Evolutionary conservation across 2,888 invertebrate genomes (phyloP), one percentile per base, ranked within the genome.

Genomic region (Leucophenga maculata): DNA sequence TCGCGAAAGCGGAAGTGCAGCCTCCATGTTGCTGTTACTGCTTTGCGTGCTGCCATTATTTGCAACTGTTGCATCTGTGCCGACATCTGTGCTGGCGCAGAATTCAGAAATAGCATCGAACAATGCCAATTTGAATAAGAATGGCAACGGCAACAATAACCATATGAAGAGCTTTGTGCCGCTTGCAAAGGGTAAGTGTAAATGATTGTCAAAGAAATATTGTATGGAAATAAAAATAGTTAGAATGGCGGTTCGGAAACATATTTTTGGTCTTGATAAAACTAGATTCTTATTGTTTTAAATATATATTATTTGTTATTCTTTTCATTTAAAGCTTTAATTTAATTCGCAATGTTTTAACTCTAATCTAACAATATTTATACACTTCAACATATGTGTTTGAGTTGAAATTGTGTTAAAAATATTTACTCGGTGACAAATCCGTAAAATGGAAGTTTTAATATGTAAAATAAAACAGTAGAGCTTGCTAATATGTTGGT

Each of bases 11-110:
- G 65, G 46, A 66, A 71, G 68, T 68, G 65, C 52, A 22, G 69
- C 54, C 11, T 70, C 69, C 67, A 60, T 72, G 48, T 59, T 65
- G 62, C 57, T 74, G 69, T 67, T 77, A 67, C 68, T 70, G 55
- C n/a, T 59, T 11, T 50, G 65, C 39, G 9, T 50, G 3, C 70
- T 9, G 26, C 22, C 67, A 26, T 55, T 85, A 74, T 65, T 86
- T 75, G 77, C 77, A 70, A 77, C 67, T 75, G 69, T 72, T 75
- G 82, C 79, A 75, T 87, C 88, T 48, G 86, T 88, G 74, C 88
- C 88, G 73, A 84, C 88, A 73, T 88, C 88, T 71, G 88, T 88
- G 66, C 75, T 88, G 67, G 88, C 86, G 72, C 87, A 88, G 75
- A 86, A 88, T 69, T 83, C 87, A 6, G 87, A 88, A 75, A 76